A percentile compares a stretch with the other conserved stretches of the same genome.
phyloP scores from a whole-genome alignment of 1,140 invertebrate species.

The Antheraea mylitta region DNA sequence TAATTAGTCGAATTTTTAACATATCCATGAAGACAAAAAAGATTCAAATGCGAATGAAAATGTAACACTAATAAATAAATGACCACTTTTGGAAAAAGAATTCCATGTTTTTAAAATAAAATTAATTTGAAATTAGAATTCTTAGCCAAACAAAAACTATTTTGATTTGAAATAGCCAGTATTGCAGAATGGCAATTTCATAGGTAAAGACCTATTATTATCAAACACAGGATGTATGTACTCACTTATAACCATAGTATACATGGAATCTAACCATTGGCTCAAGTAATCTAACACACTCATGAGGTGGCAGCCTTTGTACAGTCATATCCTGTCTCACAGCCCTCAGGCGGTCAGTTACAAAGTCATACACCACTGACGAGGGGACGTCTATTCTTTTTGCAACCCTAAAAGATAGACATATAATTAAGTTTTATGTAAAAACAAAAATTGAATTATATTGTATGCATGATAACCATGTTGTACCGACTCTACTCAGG shows the following conservation, averaged over 20 bases:
- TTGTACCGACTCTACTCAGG: too few relatives aligned
- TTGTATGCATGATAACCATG: not conserved
- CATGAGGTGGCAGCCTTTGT: slow-evolving; percentile 80
- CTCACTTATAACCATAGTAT: slow-evolving; percentile 84
- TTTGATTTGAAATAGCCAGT: too few relatives aligned
- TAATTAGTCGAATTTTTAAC: too few relatives aligned
- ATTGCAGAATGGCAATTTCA: too few relatives aligned
- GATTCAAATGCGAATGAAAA: too few relatives aligned
- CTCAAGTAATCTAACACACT: slow-evolving; percentile 82
- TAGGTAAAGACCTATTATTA: too few relatives aligned
- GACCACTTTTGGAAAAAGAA: too few relatives aligned
- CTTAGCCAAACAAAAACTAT: too few relatives aligned
- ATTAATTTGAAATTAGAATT: too few relatives aligned
- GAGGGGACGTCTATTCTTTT: slow-evolving; percentile 76
- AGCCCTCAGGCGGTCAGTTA: slow-evolving; percentile 86
- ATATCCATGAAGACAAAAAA: too few relatives aligned
- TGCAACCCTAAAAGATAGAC: slow-evolving; percentile 76
- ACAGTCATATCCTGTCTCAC: slow-evolving; percentile 89
- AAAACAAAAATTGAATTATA: not conserved
- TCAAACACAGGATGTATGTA: slow-evolving; percentile 16
- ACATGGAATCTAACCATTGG: slow-evolving; percentile 85
- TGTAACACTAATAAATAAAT: too few relatives aligned
- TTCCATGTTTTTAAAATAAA: too few relatives aligned
- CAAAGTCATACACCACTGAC: slow-evolving; percentile 84
- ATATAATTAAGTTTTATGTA: not conserved